These are phyloP conservation scores for Chloroceryle aenea DNA, from an alignment of 2,113 vertebrate species.

Conservation along the genomic window DNA sequence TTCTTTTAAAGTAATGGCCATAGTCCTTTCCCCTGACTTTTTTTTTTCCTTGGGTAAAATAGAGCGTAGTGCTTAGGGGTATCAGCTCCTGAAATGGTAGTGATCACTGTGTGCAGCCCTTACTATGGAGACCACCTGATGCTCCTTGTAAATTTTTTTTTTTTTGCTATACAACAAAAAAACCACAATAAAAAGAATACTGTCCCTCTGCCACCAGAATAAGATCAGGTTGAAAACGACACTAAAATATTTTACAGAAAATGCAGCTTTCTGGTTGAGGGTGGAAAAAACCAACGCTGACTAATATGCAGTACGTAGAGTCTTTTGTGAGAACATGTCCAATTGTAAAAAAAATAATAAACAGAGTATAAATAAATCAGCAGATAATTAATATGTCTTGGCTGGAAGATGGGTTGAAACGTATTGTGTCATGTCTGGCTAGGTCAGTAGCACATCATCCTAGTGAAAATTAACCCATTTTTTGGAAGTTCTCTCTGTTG, in stretches of 20 bases:
- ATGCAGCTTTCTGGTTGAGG: neutral
- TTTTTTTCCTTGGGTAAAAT: neutral
- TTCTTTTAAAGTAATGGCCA: neutral
- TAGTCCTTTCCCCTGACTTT: neutral
- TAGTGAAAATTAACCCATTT: neutral
- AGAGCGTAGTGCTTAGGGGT: neutral
- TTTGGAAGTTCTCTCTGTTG: neutral
- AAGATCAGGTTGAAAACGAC: neutral
- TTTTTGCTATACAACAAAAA: neutral
- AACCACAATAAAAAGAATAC: neutral
- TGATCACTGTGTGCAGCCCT: neutral
- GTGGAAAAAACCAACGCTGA: neutral
- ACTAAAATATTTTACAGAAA: neutral
- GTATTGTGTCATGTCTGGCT: neutral
- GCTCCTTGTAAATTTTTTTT: neutral
- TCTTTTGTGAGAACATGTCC: neutral
- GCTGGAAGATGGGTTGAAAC: neutral
- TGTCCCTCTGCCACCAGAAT: neutral
- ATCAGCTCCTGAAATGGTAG: neutral
- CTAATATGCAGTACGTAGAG: neutral
- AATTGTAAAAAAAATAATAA: neutral
- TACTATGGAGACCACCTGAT: neutral
- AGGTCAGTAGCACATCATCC: neutral
- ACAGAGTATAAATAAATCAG: constrained; percentile 1
- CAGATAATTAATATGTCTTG: constrained; percentile 22